Base-by-base conservation (phyloP, 2,888 invertebrate genomes). In the Melinaea menophilus region DNA sequence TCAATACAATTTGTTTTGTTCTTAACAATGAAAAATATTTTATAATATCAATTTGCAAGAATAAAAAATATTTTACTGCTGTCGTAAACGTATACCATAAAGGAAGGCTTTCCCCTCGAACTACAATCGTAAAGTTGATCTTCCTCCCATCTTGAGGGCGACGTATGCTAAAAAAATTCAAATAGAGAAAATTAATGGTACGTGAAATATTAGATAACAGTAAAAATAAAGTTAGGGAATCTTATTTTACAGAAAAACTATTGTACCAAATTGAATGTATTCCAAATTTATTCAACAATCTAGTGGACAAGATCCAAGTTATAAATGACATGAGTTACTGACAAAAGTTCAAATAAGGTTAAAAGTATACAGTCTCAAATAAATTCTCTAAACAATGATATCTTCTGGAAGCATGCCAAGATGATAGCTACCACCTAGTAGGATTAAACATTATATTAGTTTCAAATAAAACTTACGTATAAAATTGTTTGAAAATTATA, bases 161-260 rank as follows among this genome's bases (percentile, higher is more conserved):
- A 86, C 89, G 84, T 90, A 89, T 90, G 90, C 85, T 89, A 89
- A 90, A 90, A 41, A 90, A 90, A 90, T 90, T 87, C 89, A 90
- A 90, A 89, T 86, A 87, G 86, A 86, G 85, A 90, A 88, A 90
- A 86, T 90, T 89, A 89, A 90, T 90, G 90, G 86, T 78, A 82
- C 90, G 90, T 90, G 89, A 90, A 89, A 84, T 89, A 82, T 82
- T 80, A 82, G 81, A 82, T 80, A 79, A 69, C 68, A 69, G 65
- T 72, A 69, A 71, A 71, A 81, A 79, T 75, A 75, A 76, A 81
- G 83, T 79, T 80, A 82, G 73, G 76, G 83, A 82, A 77, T 77
- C 74, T 79, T 82, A 81, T 85, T 82, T 79, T 66, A 58, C 66
- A 69, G 73, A 67, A 70, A 72, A 81, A 87, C 86, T 74, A 82